Conservation (phyloP, 2,797 vertebrate species). For the Pseudochirops cupreus region DNA sequence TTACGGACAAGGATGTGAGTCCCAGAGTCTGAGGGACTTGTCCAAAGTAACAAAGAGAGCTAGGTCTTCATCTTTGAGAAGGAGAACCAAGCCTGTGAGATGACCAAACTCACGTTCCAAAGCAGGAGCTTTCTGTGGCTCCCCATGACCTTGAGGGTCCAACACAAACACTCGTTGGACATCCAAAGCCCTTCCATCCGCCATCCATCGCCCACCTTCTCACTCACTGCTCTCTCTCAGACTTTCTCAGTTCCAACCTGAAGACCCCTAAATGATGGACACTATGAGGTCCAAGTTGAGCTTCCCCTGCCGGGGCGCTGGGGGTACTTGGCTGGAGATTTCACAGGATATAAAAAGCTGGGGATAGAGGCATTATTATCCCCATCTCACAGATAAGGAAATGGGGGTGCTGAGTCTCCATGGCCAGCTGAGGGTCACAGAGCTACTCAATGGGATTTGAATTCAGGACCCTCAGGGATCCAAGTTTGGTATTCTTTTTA, state of each 20-base stretch:
- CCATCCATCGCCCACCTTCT: not conserved
- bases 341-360: not conserved
- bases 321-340: not conserved
- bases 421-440: not conserved
- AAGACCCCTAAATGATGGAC: not conserved
- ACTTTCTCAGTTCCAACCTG: not conserved
- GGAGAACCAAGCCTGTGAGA: no score
- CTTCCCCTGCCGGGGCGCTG: not conserved
- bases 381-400: not conserved
- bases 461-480: not conserved
- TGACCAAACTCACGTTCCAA: no score
- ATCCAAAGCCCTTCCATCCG: no score
- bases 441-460: not conserved
- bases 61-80: no score
- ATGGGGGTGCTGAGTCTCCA: not conserved
- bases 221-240: no score
- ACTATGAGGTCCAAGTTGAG: no score
- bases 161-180: no score
- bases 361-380: not conserved
- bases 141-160: no score
- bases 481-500: not conserved
- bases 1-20: rapidly evolving
- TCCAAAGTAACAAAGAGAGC: not conserved
- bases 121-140: no score
- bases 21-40: not conserved